Percentiles rank a stretch among this genome's conserved stretches.
These are phyloP conservation scores for Drosophila anomalata DNA, from an alignment of 2,888 invertebrate genomes.

Conservation along the genomic window DNA sequence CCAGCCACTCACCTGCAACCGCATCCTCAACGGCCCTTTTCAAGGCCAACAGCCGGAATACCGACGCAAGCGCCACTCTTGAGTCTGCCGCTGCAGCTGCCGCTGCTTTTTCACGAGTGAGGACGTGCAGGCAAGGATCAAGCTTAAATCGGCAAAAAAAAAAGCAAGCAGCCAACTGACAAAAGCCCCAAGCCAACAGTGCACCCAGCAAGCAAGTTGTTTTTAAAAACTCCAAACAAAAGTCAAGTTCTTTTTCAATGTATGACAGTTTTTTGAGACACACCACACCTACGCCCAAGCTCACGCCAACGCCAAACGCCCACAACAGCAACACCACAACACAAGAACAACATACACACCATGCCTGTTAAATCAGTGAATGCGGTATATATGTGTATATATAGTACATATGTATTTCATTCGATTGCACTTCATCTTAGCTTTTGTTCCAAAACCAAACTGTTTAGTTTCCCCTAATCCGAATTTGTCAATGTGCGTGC, in stretches of 20 bases:
- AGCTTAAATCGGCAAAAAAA: conserved; percentile 18
- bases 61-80: conserved; percentile 84
- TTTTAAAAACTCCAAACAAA: conserved; percentile 67
- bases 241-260: conserved; percentile 69
- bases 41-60: conserved; percentile 56
- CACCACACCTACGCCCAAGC: conserved; percentile 41
- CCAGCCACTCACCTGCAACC: conserved; percentile 83
- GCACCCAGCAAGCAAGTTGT: conserved; percentile 63
- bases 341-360: conserved; percentile 34
- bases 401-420: conserved; percentile 39
- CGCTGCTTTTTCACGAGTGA: conserved; percentile 80
- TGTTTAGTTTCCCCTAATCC: conserved; percentile 32
- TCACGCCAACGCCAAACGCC: conserved; percentile 17
- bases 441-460: conserved; percentile 32
- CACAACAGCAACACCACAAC: conserved; percentile 38
- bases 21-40: conserved; percentile 69
- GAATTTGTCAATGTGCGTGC: conserved; percentile 33
- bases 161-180: conserved; percentile 19
- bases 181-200: conserved; percentile 2
- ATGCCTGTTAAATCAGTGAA: conserved; percentile 50
- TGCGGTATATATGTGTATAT: conserved; percentile 28
- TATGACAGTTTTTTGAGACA: conserved; percentile 72
- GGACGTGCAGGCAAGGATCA: conserved; percentile 9
- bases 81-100: conserved; percentile 82
- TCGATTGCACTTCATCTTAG: conserved; percentile 52